These are phyloP conservation scores for Cataglyphis albicans DNA, from an alignment of 2,888 invertebrate species.

Conservation along the genomic window DNA sequence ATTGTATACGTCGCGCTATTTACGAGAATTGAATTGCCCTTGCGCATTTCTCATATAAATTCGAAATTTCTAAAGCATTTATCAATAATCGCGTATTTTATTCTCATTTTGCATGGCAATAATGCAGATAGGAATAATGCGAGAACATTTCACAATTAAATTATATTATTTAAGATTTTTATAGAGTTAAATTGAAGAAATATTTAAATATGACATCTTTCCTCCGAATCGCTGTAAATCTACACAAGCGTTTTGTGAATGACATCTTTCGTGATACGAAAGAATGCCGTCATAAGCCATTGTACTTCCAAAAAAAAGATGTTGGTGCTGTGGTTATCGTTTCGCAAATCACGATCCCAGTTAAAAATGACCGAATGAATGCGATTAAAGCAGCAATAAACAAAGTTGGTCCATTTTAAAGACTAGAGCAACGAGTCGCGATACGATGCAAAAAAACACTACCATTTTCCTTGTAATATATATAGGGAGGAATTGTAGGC, in stretches of 20 bases:
- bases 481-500: constrained; percentile 33
- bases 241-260: neutral
- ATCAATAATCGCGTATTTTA: neutral
- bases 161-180: neutral
- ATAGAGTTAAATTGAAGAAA: neutral
- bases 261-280: neutral
- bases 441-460: constrained; percentile 58
- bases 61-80: neutral
- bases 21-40: neutral
- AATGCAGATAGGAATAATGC: neutral
- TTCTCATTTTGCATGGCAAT: neutral
- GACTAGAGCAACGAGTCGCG: constrained; percentile 46
- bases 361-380: neutral
- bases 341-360: neutral
- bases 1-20: neutral
- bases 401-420: constrained; percentile 66
- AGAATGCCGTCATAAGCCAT: constrained; percentile 16
- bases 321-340: neutral
- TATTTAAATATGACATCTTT: constrained; percentile 14
- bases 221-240: neutral
- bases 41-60: neutral
- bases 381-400: constrained; percentile 55
- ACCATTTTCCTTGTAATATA: constrained; percentile 65
- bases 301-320: constrained; percentile 13
- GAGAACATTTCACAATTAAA: neutral